Percentiles rank a stretch among this genome's conserved stretches.
These are phyloP conservation scores for Cichlasoma orientale DNA, from an alignment of 2,797 vertebrate species.

Conservation along the genomic window DNA sequence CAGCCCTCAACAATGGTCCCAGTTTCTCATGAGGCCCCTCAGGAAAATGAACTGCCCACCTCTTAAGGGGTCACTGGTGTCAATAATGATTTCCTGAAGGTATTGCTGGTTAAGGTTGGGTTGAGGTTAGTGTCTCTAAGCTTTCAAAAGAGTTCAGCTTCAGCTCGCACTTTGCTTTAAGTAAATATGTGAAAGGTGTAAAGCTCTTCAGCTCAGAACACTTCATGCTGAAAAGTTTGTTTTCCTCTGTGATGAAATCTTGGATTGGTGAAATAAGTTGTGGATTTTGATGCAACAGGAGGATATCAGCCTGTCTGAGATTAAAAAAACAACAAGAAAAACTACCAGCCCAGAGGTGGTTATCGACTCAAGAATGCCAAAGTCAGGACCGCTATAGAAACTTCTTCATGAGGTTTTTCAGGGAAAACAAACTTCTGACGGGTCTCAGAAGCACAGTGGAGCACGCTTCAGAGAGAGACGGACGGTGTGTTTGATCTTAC, in stretches of 20 bases:
- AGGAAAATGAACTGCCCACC: neutral
- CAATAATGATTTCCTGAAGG: neutral
- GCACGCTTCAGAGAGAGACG: neutral
- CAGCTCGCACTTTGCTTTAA: neutral
- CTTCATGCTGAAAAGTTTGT: neutral
- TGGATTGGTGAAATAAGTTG: neutral
- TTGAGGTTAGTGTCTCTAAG: neutral
- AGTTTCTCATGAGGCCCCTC: no score
- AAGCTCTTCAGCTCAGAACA: neutral
- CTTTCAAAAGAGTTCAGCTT: neutral
- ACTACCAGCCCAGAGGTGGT: neutral
- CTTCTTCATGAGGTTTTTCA: neutral
- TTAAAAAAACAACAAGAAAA: slow-evolving; percentile 3
- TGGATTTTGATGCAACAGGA: slow-evolving; percentile 25
- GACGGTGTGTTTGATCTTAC: slow-evolving; percentile 6
- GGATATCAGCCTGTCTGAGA: slow-evolving; percentile 1
- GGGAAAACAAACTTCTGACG: neutral
- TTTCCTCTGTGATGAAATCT: slow-evolving; percentile 1
- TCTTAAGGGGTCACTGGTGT: neutral
- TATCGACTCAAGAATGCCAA: neutral
- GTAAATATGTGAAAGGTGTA: neutral
- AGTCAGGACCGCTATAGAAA: neutral
- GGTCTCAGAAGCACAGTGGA: neutral
- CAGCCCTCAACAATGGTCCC: no score
- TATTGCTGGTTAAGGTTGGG: no score